Evolutionary conservation across 2,113 vertebrate genomes (phyloP), one percentile per base, ranked within the genome.

Genomic region (Sarotherodon lohbergeri): DNA sequence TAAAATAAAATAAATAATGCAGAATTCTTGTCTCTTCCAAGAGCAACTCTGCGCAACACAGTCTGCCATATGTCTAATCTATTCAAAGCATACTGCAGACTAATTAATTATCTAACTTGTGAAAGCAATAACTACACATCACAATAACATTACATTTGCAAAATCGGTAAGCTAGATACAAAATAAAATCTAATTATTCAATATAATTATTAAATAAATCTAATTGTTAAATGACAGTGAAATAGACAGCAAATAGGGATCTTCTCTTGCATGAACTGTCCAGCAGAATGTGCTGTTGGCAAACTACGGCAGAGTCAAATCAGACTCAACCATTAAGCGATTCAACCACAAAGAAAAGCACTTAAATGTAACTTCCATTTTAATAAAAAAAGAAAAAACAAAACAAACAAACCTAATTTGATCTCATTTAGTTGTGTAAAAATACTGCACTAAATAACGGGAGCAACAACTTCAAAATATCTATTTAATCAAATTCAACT

Each of bases 231-330:
- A 46, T 36, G 52, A n/a, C 32, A 54, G 32, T 55, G 39, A 80
- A 43, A 17, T 6, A 7, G 13, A 10, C 12, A 10, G n/a, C 4
- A 17, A 54, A 71, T 4, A 19, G 29, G 7, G 16, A 34, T 66
- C 13, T 43, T 76, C n/a, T 17, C 9, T 22, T 86, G 73, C 90
- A 88, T 11, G 5, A 36, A 39, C 1, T 86, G 87, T 87, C 91
- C 93, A 91, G 89, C 82, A 93, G 90, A 91, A 89, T 87, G 92
- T 91, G 92, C 93, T 91, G 79, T 93, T 93, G 83, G 43, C 57
- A 83, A 84, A 80, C n/a, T 80, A 24, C 24, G 11, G 17, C 10
- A 6, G 9, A 19, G 29, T 82, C 73, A 36, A 79, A 80, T 6
- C 41, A 7, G 61, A 52, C 27, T 11, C 71, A 34, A 13, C 27